These are phyloP conservation scores for Dicrurus megarhynchus DNA, from an alignment of 2,113 vertebrate genomes.

Conservation along the genomic window DNA sequence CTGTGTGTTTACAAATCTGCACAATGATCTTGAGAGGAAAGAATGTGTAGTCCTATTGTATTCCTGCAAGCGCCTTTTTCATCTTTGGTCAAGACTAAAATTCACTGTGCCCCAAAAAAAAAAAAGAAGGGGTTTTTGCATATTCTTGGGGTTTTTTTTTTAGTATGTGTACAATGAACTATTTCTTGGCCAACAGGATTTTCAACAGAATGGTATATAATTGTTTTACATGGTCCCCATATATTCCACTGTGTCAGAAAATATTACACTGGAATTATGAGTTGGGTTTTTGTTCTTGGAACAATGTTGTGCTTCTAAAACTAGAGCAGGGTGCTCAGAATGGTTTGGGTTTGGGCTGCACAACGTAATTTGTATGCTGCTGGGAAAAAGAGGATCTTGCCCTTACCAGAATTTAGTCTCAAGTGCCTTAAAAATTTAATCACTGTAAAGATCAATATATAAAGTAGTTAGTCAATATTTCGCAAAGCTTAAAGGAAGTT, in stretches of 20 bases:
- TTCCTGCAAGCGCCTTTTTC: neutral
- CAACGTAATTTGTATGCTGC: neutral
- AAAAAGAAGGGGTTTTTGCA: neutral
- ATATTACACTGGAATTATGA: neutral
- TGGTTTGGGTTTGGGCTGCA: neutral
- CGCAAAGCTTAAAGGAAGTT: conserved; percentile 57
- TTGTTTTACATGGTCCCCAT: neutral
- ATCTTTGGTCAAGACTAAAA: neutral
- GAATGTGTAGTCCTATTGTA: conserved; percentile 19
- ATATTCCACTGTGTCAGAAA: neutral
- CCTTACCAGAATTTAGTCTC: conserved; percentile 33
- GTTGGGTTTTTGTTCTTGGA: neutral
- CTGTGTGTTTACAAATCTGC: conserved; percentile 29
- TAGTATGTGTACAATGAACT: neutral
- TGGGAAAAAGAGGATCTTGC: neutral
- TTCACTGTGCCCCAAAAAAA: neutral
- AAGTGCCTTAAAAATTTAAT: conserved; percentile 56
- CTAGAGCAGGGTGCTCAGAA: neutral
- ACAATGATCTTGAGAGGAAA: conserved; percentile 11
- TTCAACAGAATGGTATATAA: neutral
- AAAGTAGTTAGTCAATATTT: conserved; percentile 58
- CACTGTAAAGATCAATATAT: conserved; percentile 53
- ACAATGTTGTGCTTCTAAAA: neutral
- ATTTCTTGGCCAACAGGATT: neutral
- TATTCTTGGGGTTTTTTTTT: neutral